Evolutionary conservation across 2,113 vertebrate species (phyloP).

Genomic region (Capreolus pygargus): DNA sequence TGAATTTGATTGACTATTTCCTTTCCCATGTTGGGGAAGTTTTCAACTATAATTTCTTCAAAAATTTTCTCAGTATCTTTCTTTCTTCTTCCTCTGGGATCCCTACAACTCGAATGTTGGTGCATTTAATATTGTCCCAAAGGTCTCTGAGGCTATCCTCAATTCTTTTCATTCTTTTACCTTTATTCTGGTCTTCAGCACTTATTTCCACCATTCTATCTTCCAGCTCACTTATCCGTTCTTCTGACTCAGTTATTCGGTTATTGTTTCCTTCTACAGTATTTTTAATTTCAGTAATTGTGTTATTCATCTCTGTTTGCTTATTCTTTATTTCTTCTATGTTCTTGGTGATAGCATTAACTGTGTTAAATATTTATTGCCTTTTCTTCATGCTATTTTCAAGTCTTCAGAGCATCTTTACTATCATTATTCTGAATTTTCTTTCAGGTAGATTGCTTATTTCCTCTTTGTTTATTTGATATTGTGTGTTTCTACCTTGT

Average conservation of each 20-base stretch:
- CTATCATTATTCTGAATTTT: not conserved
- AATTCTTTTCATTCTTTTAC: not conserved
- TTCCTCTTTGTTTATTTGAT: not conserved
- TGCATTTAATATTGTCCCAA: not conserved
- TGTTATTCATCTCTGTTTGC: not conserved
- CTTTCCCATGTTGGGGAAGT: not conserved
- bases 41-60: not conserved
- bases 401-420: not conserved
- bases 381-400: not conserved
- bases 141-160: not conserved
- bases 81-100: not conserved
- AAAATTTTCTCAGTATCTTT: not conserved
- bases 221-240: not conserved
- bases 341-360: not conserved
- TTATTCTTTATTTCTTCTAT: not conserved
- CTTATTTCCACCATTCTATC: not conserved
- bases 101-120: not conserved
- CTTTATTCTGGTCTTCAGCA: not conserved
- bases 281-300: not conserved
- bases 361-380: not conserved
- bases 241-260: not conserved
- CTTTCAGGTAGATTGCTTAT: not conserved
- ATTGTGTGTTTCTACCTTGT: not conserved
- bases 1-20: not conserved
- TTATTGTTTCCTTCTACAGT: not conserved